A percentile compares a stretch with the other conserved stretches of the same genome.
Evolutionary conservation across 2,797 vertebrate genomes (phyloP).

Genomic region (Squalus acanthias): DNA sequence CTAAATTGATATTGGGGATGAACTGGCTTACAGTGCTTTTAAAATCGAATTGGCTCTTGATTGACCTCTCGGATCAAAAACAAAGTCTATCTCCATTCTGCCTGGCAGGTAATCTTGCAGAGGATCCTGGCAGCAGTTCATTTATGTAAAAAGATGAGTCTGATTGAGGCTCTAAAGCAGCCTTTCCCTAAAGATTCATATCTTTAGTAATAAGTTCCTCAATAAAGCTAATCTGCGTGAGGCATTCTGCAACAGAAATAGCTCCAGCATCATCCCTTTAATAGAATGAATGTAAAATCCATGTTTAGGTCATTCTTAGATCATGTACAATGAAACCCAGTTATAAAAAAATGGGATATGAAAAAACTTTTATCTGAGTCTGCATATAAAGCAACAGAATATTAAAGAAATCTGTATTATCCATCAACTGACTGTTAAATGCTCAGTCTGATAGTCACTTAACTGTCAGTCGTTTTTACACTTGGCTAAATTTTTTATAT

Average conservation of each 20-base stretch:
- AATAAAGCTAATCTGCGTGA: background rate
- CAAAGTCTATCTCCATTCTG: background rate
- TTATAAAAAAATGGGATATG: background rate
- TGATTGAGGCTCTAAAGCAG: background rate
- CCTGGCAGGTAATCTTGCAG: background rate
- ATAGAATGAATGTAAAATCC: background rate
- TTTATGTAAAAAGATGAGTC: background rate
- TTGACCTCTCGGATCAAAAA: background rate
- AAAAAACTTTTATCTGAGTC: background rate
- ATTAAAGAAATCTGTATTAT: background rate
- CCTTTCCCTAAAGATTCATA: slow-evolving; percentile 5
- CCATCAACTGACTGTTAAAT: background rate
- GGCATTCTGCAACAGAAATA: background rate
- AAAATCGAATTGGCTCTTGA: slow-evolving; percentile 4
- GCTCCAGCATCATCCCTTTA: background rate
- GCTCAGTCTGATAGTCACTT: background rate
- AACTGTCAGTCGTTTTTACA: background rate
- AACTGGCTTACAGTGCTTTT: background rate
- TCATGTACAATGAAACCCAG: background rate
- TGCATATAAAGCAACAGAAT: background rate
- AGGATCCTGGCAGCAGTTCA: background rate
- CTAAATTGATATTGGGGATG: background rate
- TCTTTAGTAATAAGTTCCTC: background rate
- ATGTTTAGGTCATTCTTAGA: background rate
- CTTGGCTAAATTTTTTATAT: background rate